Evolutionary conservation across 1,140 invertebrate species (phyloP).

Genomic region (Zophobas morio): DNA sequence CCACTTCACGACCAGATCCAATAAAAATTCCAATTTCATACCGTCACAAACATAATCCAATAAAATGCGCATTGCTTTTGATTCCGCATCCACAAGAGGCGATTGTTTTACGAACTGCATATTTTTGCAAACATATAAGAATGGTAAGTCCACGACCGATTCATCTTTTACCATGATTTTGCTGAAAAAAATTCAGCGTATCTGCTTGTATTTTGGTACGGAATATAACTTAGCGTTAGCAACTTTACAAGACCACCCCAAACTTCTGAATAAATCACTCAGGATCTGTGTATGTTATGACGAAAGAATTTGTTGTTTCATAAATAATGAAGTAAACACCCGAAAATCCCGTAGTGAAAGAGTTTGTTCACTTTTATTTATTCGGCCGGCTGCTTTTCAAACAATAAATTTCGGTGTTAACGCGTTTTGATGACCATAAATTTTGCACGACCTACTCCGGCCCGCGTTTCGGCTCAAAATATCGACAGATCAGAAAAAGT

Average conservation of each 20-base stretch:
- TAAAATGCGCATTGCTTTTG: conserved; percentile 18
- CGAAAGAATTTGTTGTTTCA: too few relatives aligned
- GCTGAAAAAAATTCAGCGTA: too few relatives aligned
- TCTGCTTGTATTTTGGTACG: too few relatives aligned
- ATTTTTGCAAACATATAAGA: not conserved
- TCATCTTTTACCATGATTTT: not conserved
- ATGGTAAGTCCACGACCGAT: not conserved
- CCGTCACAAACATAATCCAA: conserved; percentile 29
- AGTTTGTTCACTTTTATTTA: not conserved
- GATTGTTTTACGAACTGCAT: conserved; percentile 29
- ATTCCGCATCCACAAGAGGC: not conserved
- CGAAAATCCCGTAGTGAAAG: not conserved
- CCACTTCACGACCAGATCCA: conserved; percentile 12
- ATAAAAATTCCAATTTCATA: conserved; percentile 39
- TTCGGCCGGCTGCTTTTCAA: not conserved
- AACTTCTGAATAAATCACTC: too few relatives aligned
- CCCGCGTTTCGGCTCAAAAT: too few relatives aligned
- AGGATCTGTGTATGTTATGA: too few relatives aligned
- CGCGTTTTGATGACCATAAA: not conserved
- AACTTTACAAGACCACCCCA: too few relatives aligned
- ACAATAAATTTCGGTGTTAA: not conserved
- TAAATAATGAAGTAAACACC: too few relatives aligned
- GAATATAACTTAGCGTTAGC: too few relatives aligned
- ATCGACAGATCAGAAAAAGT: too few relatives aligned
- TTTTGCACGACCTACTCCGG: not conserved